A percentile compares a stretch with the other conserved stretches of the same genome.
phyloP scores from a whole-genome alignment of 1,140 invertebrate species.

The Scaptomyza pallida region DNA sequence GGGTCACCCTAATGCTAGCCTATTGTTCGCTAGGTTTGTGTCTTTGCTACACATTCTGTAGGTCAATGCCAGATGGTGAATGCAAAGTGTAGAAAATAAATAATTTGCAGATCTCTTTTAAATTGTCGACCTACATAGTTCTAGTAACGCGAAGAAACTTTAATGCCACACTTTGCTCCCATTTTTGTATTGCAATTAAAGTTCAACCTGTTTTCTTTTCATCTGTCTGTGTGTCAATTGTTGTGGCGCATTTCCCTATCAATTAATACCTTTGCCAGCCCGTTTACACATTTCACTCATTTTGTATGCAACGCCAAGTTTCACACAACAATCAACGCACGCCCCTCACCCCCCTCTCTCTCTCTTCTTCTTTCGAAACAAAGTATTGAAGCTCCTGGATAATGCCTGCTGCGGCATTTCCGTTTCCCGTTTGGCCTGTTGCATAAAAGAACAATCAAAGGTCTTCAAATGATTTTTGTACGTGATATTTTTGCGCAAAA shows the following conservation, averaged over 20 bases:
- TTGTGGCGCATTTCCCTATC: slow-evolving; percentile 40
- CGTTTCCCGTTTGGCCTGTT: slow-evolving; percentile 70
- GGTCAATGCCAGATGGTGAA: background rate
- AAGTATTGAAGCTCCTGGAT: background rate
- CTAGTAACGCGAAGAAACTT: slow-evolving; percentile 8
- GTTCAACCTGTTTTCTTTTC: slow-evolving; percentile 17
- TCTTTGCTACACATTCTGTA: background rate
- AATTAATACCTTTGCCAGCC: slow-evolving; percentile 29
- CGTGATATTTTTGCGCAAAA: slow-evolving; percentile 71
- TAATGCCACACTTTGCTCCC: slow-evolving; percentile 14
- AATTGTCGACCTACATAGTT: slow-evolving; percentile 26
- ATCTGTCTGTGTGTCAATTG: slow-evolving; percentile 18
- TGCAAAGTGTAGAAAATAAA: slow-evolving; percentile 5
- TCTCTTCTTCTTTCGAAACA: background rate
- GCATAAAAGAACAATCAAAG: slow-evolving; percentile 75
- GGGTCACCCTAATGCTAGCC: background rate
- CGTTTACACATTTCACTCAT: slow-evolving; percentile 40
- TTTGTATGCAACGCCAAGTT: slow-evolving; percentile 61
- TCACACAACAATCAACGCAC: slow-evolving; percentile 74
- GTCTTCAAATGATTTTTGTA: slow-evolving; percentile 70
- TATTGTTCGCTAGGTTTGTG: slow-evolving; percentile 12
- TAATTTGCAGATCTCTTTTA: slow-evolving; percentile 12
- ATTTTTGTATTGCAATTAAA: slow-evolving; percentile 32
- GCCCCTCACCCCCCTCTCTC: slow-evolving; percentile 35
- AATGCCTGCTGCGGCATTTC: slow-evolving; percentile 36